phyloP scores from a whole-genome alignment of 2,113 vertebrate species.

The Phylloscopus whistleri region DNA sequence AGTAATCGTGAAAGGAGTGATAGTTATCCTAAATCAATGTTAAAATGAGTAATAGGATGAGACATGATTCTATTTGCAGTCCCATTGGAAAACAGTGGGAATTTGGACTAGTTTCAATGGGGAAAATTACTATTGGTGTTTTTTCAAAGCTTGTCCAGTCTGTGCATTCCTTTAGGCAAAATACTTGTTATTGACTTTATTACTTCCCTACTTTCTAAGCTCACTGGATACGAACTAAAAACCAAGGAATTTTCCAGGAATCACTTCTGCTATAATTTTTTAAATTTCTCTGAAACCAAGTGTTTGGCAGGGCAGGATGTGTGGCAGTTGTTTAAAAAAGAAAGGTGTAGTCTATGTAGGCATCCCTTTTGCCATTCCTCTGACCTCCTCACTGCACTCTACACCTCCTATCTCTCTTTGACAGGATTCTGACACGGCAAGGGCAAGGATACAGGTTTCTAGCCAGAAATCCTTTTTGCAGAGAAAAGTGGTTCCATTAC shows the following conservation, averaged over 20 bases:
- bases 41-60: background rate
- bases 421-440: background rate
- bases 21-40: background rate
- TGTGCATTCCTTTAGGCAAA: background rate
- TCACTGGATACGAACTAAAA: background rate
- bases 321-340: background rate
- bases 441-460: background rate
- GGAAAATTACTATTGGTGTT: background rate
- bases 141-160: background rate
- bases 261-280: background rate
- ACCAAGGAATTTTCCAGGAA: background rate
- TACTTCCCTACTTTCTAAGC: background rate
- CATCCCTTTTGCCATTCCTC: background rate
- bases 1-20: background rate
- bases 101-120: background rate
- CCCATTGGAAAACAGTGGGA: background rate
- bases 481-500: background rate
- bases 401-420: background rate
- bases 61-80: background rate
- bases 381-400: background rate
- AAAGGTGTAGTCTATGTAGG: background rate
- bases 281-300: background rate
- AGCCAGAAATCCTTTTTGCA: background rate
- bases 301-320: background rate
- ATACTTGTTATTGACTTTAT: background rate